Evolutionary conservation across 1,140 invertebrate species (phyloP).

Genomic region (Dendroctonus valens): DNA sequence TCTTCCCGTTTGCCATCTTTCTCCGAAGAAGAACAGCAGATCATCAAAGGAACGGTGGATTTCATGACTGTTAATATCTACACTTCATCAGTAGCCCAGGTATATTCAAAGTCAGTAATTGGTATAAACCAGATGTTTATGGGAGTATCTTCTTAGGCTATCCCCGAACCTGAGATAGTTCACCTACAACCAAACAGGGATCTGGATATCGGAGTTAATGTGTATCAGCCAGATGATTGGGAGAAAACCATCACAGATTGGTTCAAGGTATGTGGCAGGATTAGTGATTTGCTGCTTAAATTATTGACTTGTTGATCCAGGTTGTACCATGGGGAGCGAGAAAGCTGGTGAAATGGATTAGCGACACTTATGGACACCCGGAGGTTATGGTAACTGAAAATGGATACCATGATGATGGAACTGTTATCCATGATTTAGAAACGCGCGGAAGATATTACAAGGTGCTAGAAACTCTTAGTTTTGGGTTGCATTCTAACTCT

Average conservation of each 20-base stretch:
- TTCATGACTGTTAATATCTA: slow-evolving; percentile 25
- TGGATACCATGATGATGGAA: slow-evolving; percentile 54
- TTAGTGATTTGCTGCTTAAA: neutral
- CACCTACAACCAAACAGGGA: slow-evolving; percentile 16
- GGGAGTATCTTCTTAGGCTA: slow-evolving; percentile 11
- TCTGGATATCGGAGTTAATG: slow-evolving; percentile 10
- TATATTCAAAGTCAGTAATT: neutral
- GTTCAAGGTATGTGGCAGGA: slow-evolving; percentile 19
- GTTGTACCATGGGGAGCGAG: slow-evolving; percentile 61
- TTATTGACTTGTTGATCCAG: slow-evolving; percentile 24
- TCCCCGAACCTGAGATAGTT: slow-evolving; percentile 22
- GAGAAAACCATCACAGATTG: slow-evolving; percentile 19
- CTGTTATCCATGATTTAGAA: slow-evolving; percentile 32
- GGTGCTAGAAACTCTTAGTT: slow-evolving; percentile 8
- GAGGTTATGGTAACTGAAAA: slow-evolving; percentile 69
- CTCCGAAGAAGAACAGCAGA: slow-evolving; percentile 55
- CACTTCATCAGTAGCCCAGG: slow-evolving; percentile 13
- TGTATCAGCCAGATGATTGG: slow-evolving; percentile 28
- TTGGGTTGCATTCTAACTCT: neutral
- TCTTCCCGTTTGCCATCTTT: slow-evolving; percentile 52
- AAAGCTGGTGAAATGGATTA: slow-evolving; percentile 61
- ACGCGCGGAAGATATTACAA: slow-evolving; percentile 27
- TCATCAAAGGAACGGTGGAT: slow-evolving; percentile 52
- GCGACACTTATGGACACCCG: slow-evolving; percentile 60
- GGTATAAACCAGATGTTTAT: too few relatives aligned